Evolutionary conservation across 1,140 invertebrate species (phyloP).

Genomic region (Drosophila fuyamai): DNA sequence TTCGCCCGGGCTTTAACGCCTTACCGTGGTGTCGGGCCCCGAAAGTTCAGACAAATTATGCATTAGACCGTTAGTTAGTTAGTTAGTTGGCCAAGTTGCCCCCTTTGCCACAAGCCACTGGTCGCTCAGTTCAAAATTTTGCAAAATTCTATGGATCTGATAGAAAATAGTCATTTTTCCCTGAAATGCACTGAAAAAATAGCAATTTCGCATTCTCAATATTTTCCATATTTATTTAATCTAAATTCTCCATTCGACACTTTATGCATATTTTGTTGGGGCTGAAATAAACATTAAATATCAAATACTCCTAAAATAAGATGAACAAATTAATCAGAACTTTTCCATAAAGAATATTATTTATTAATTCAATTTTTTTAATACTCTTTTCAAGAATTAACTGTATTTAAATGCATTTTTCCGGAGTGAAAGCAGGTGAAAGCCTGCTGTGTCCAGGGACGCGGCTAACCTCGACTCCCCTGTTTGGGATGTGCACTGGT

Average conservation of each 20-base stretch:
- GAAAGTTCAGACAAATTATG: constrained; percentile 81
- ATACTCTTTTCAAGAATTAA: too few relatives aligned
- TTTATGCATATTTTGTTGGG: not conserved
- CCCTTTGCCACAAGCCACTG: constrained; percentile 8
- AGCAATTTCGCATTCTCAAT: not conserved
- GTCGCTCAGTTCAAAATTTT: constrained; percentile 43
- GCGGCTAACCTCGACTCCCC: constrained; percentile 29
- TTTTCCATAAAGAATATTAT: too few relatives aligned
- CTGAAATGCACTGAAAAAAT: not conserved
- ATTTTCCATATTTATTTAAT: not conserved
- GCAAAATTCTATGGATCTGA: constrained; percentile 28
- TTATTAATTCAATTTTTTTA: not conserved
- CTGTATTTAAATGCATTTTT: not conserved
- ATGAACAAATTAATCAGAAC: too few relatives aligned
- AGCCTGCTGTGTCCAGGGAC: constrained; percentile 8
- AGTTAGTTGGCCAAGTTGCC: constrained; percentile 48
- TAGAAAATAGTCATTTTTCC: constrained; percentile 47
- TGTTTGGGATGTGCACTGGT: constrained; percentile 31
- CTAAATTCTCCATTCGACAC: not conserved
- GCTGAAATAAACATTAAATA: too few relatives aligned
- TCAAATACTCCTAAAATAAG: too few relatives aligned
- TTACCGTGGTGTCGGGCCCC: constrained; percentile 41
- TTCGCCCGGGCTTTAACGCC: constrained; percentile 45
- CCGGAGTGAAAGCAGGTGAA: not conserved
- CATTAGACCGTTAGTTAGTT: constrained; percentile 78